phyloP scores from a whole-genome alignment of 2,888 invertebrate species.

The Atrina japonica region DNA sequence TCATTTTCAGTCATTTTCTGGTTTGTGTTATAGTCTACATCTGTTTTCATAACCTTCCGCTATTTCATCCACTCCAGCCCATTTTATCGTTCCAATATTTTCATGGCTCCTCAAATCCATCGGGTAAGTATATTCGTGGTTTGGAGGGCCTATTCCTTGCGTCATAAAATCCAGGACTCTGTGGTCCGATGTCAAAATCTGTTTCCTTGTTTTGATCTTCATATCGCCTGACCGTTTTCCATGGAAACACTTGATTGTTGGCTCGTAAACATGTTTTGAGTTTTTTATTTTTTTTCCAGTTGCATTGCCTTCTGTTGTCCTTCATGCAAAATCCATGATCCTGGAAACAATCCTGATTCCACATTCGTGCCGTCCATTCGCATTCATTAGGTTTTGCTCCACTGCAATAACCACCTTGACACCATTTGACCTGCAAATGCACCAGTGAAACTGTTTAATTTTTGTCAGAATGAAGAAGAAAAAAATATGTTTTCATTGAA shows the following conservation, averaged over 20 bases:
- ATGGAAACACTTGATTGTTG: slow-evolving; percentile 31
- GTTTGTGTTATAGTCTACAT: no score
- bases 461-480: neutral
- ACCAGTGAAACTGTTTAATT: neutral
- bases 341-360: slow-evolving; percentile 31
- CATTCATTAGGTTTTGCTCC: slow-evolving; percentile 20
- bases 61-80: no score
- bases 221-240: slow-evolving; percentile 7
- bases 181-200: slow-evolving; percentile 6
- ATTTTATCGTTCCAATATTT: no score
- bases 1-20: no score
- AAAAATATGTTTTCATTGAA: neutral
- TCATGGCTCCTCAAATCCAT: neutral
- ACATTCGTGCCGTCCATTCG: slow-evolving; percentile 26
- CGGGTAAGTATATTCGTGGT: neutral
- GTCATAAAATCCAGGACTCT: slow-evolving; percentile 32
- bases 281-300: slow-evolving; percentile 40
- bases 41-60: no score
- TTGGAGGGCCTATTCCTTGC: no score
- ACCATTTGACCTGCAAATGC: slow-evolving; percentile 32
- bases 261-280: slow-evolving; percentile 34
- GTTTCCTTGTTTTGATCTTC: neutral
- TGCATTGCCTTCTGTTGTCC: slow-evolving; percentile 20
- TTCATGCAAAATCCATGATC: slow-evolving; percentile 34
- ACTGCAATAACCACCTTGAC: slow-evolving; percentile 27